Percentiles rank a stretch among this genome's conserved stretches.
phyloP scores from a whole-genome alignment of 2,113 vertebrate species.

The Rhinoptilus africanus region DNA sequence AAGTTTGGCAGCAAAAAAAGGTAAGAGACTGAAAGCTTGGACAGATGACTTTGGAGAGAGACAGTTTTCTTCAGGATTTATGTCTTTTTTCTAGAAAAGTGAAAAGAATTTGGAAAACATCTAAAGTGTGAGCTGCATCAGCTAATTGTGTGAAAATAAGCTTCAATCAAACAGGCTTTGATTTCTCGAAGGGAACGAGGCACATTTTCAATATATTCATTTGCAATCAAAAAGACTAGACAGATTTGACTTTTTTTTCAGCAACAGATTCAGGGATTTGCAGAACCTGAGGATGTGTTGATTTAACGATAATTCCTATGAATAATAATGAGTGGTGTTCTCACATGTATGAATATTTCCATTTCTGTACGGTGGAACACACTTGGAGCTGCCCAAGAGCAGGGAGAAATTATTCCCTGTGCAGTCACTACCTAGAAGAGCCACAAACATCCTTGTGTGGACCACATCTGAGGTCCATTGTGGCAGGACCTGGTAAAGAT shows the following conservation, averaged over 20 bases:
- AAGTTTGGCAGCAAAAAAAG: neutral
- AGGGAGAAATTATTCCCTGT: neutral
- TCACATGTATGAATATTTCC: neutral
- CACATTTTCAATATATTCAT: neutral
- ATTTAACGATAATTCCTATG: neutral
- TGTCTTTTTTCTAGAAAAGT: neutral
- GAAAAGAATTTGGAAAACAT: neutral
- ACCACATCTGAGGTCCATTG: neutral
- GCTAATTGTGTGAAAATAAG: conserved; percentile 39
- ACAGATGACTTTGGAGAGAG: neutral
- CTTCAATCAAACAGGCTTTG: conserved; percentile 40
- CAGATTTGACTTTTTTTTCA: neutral
- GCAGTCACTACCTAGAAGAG: neutral
- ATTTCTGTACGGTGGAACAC: neutral
- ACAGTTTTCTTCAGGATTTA: neutral
- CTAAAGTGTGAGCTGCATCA: neutral
- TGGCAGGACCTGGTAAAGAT: neutral
- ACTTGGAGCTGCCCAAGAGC: neutral
- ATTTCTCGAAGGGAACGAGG: neutral
- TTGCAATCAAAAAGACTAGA: conserved; percentile 36
- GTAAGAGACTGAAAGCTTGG: neutral
- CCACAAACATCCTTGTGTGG: neutral
- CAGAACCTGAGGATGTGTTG: neutral
- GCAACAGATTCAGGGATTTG: neutral
- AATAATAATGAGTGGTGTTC: neutral